Conservation (phyloP, 2,797 vertebrate genomes). For the Masticophis lateralis region DNA sequence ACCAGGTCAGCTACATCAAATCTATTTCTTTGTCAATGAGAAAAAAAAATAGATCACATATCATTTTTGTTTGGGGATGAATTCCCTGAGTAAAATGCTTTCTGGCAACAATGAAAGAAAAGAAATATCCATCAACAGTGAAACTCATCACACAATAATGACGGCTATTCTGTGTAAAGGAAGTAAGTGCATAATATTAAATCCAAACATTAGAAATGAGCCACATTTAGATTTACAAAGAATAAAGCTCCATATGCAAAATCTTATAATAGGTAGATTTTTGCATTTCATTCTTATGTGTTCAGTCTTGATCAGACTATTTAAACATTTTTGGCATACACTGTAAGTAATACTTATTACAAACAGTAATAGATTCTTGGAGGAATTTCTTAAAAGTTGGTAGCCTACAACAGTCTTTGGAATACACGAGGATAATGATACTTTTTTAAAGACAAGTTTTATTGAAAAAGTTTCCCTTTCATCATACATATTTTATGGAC, state of each 20-base stretch:
- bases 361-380: neutral
- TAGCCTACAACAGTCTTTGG: neutral
- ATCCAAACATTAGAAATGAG: neutral
- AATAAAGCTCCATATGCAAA: neutral
- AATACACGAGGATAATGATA: neutral
- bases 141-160: neutral
- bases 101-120: neutral
- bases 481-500: too few species aligned
- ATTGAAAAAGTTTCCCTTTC: too few species aligned
- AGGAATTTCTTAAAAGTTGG: neutral
- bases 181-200: neutral
- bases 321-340: neutral
- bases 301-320: neutral
- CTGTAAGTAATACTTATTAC: neutral
- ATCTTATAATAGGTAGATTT: neutral
- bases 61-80: neutral
- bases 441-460: neutral
- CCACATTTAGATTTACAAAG: neutral
- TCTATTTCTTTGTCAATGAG: neutral
- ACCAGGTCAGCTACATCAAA: neutral
- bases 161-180: neutral
- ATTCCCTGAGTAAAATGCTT: neutral
- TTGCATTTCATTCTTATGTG: neutral
- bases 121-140: neutral
- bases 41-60: neutral